Evolutionary conservation across 2,797 vertebrate species (phyloP), one percentile per base, ranked within the genome.

Genomic region (Anniella stebbinsi): DNA sequence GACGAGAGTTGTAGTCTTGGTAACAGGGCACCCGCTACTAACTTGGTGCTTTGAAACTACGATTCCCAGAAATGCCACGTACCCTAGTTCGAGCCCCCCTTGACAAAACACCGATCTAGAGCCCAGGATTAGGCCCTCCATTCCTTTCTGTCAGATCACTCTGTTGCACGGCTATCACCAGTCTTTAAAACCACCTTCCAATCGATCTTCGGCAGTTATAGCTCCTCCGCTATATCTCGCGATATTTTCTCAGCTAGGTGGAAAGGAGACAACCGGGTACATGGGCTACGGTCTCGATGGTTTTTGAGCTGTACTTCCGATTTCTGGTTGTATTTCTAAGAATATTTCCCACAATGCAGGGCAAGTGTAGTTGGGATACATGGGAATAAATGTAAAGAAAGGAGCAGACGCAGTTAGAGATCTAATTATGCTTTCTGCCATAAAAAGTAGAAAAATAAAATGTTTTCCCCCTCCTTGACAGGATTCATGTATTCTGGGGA

Each of bases 141-240:
- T 3, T 28, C 30, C 4, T n/a, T 11, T 5, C 36, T 17, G 2
- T 23, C 38, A 33, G 8, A 3, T 17, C 4, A 7, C 36, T 48
- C 45, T 41, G 25, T 13, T 30, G 21, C 30, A 3, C 2, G 38
- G 4, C n/a, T 45, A 33, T 3, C 15, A 0, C 13, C 63, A 25
- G 15, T 33, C 25, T 73, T 82, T 10, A 11, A 30, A 38, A 38
- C n/a, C 23, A 38, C 1, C 81, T 9, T 4, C 2, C 66, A 54
- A 1, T 6, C 75, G 66, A 9, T 73, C 63, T 9, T 88, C 66
- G 21, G 0, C 25, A 33, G 85, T 18, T 33, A 80, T 0, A 88
- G n/a, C 82, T 89, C 92, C 88, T 80, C 86, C 75, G 4, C 48
- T 10, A 84, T 9, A 3, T 83, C 17, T 81, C 85, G 66, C 38